Conservation (phyloP, 2,888 invertebrate genomes). For the Agrochola macilenta region DNA sequence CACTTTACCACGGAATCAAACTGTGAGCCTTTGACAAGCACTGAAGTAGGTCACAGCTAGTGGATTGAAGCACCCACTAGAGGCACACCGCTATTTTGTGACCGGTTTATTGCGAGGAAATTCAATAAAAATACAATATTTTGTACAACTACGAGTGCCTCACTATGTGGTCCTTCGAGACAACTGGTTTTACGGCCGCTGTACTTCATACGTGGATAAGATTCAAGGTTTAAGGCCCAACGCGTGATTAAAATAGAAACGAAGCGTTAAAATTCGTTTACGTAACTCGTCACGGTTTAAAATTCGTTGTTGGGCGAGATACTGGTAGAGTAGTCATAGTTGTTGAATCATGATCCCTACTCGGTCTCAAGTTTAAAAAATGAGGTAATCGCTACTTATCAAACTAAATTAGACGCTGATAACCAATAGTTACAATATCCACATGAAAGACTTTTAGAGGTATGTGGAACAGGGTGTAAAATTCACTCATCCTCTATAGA, state of each 20-base stretch:
- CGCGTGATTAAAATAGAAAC: constrained; percentile 51
- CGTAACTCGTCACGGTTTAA: constrained; percentile 42
- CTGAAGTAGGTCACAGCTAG: constrained; percentile 60
- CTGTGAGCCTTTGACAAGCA: constrained; percentile 46
- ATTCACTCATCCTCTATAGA: too few relatives aligned
- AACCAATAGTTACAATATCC: constrained; percentile 1
- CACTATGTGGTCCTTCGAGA: constrained; percentile 22
- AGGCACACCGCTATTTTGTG: constrained; percentile 44
- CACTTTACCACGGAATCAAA: constrained; percentile 53
- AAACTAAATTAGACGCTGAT: neutral
- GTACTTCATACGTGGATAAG: constrained; percentile 19
- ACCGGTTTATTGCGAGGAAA: constrained; percentile 38
- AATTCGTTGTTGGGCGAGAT: constrained; percentile 11
- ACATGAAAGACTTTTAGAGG: neutral
- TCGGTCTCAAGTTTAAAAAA: constrained; percentile 11
- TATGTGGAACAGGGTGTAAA: too few relatives aligned
- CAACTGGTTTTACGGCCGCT: constrained; percentile 38
- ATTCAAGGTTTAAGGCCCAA: constrained; percentile 47
- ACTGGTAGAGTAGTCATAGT: constrained; percentile 10
- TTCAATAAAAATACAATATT: constrained; percentile 31
- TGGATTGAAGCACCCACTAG: constrained; percentile 40
- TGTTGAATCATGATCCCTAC: constrained; percentile 2
- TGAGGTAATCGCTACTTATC: constrained; percentile 1
- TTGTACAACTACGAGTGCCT: constrained; percentile 23
- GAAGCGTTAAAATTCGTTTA: constrained; percentile 59